Conservation (phyloP, 2,888 invertebrate genomes). For the Caenorhabditis sp. region DNA sequence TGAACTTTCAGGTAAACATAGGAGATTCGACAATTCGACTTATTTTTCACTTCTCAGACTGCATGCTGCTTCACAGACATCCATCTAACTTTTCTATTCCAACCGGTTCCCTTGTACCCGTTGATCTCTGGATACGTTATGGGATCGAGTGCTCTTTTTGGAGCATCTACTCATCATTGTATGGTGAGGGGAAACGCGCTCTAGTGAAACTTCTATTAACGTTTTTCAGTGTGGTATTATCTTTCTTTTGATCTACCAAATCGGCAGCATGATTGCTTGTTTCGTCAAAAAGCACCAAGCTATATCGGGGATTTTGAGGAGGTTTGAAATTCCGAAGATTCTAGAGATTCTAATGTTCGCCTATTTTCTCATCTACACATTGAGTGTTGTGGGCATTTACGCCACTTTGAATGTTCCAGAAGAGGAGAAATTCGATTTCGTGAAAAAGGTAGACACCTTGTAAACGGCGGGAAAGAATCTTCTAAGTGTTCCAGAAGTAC, state of each 20-base stretch:
- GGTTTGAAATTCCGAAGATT: background rate
- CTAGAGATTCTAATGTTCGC: background rate
- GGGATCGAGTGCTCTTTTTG: background rate
- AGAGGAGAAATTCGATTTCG: constrained; percentile 5
- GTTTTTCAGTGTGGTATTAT: constrained; percentile 2
- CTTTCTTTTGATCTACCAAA: constrained; percentile 16
- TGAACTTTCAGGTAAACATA: too few species aligned
- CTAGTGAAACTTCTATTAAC: background rate
- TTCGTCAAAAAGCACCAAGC: constrained; percentile 36
- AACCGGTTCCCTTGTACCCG: constrained; percentile 27
- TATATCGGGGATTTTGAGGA: constrained; percentile 1
- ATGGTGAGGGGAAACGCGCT: too few species aligned
- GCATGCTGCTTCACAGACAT: constrained; percentile 14
- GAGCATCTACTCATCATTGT: background rate
- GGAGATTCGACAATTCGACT: too few species aligned
- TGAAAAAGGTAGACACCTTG: constrained; percentile 15
- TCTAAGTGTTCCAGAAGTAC: background rate
- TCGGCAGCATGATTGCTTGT: constrained; percentile 22
- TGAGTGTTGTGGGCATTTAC: constrained; percentile 11
- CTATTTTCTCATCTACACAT: constrained; percentile 18
- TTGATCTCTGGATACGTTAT: constrained; percentile 13
- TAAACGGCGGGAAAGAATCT: too few species aligned
- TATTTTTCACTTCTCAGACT: background rate
- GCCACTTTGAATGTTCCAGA: constrained; percentile 11
- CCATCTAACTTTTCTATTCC: constrained; percentile 28